Conservation (phyloP, 2,113 vertebrate genomes). For the Scomber scombrus region DNA sequence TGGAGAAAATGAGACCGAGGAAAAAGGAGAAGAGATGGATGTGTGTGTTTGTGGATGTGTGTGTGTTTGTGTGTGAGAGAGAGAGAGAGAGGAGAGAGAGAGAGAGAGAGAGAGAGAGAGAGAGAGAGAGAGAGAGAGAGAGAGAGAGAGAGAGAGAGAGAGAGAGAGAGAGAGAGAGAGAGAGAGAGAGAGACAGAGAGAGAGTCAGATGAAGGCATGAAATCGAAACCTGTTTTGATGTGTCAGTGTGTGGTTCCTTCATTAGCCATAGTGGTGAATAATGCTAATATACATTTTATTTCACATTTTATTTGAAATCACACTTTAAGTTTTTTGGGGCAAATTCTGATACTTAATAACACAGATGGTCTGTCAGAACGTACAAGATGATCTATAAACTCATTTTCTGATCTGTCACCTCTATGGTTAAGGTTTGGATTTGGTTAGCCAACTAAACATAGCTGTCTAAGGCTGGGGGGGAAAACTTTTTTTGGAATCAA, state of each 20-base stretch:
- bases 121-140: not conserved
- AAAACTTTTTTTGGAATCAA: too few species aligned
- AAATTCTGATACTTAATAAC: too few species aligned
- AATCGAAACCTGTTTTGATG: not conserved
- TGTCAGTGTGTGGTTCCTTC: not conserved
- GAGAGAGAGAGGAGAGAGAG: not conserved
- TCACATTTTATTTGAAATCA: too few species aligned
- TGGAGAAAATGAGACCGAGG: conserved; percentile 14
- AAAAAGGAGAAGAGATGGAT: conserved; percentile 3
- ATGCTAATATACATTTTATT: too few species aligned
- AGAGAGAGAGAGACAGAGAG: not conserved
- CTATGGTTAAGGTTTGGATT: too few species aligned
- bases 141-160: not conserved
- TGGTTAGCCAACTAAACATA: too few species aligned
- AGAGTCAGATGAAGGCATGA: not conserved
- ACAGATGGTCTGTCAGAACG: too few species aligned
- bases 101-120: not conserved
- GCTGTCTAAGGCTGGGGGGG: too few species aligned
- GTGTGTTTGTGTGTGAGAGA: not conserved
- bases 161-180: not conserved
- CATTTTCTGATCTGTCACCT: too few species aligned
- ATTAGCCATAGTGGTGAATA: too few species aligned
- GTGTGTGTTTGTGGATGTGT: not conserved
- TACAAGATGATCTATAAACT: too few species aligned
- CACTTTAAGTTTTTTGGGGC: too few species aligned